Evolutionary conservation across 2,113 vertebrate species (phyloP).

Genomic region (Deroptyus accipitrinus): DNA sequence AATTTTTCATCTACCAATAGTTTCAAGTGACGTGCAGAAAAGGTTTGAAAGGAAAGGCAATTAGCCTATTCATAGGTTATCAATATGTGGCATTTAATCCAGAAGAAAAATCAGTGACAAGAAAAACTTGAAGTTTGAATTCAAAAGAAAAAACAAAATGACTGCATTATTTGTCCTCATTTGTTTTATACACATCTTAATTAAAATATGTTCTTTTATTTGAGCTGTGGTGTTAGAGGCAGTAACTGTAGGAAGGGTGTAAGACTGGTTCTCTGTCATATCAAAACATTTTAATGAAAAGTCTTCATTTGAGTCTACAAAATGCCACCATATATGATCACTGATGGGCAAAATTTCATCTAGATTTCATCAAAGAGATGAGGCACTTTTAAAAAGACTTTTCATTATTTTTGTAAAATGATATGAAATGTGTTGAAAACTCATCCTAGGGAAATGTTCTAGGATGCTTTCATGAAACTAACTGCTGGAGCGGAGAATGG

Average conservation of each 20-base stretch:
- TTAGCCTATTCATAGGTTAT: background rate
- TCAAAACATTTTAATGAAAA: background rate
- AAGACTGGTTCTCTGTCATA: background rate
- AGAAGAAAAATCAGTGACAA: background rate
- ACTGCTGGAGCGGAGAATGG: background rate
- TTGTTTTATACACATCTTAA: background rate
- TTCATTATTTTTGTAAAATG: background rate
- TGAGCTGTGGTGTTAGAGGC: background rate
- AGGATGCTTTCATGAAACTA: background rate
- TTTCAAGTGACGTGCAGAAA: background rate
- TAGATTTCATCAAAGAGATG: background rate
- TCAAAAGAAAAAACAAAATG: background rate
- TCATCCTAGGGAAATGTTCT: background rate
- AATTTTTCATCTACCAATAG: background rate
- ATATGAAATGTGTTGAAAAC: background rate
- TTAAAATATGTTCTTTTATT: background rate
- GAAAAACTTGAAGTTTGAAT: background rate
- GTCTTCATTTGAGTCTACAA: background rate
- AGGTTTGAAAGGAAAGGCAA: background rate
- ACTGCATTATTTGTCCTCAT: background rate
- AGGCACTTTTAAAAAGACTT: background rate
- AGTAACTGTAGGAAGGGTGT: background rate
- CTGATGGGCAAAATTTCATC: background rate
- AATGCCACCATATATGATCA: background rate
- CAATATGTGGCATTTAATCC: background rate